Base-by-base conservation (phyloP, 1,140 invertebrate species). In the Drosophila parabipectinata region DNA sequence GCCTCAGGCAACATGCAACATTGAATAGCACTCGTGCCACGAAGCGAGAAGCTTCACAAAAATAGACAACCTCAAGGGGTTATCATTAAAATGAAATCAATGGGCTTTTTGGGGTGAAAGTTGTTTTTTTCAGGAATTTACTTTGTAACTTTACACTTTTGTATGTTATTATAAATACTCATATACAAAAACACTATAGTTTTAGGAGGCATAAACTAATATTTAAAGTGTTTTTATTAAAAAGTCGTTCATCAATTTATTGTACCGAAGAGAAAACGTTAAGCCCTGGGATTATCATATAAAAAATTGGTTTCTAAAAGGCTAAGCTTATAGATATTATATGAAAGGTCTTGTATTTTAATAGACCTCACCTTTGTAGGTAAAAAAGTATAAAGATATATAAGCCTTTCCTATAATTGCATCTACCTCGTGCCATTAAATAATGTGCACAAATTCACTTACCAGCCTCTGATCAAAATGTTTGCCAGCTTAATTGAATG, bases 401-500 rank as follows among this genome's bases (percentile, higher is more conserved):
- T 1, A 18, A 44, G 18, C 14, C n/a, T 15, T 44, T 44, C 14
- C n/a, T 18, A 44, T 44, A 15, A 32, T 37, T 37, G 12, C 34
- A 37, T 37, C 10, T 10, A 8, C 10, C 10, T 37, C 14, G 0
- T 2, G 12, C 12, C 37, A 30, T 30, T 37, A 55, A 44, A 55
- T n/a, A 34, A 28, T 45, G 21, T 30, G 10, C 47, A 10, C 18
- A 24, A 32, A 24, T 54, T 30, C 39, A 21, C 30, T 21, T 32
- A 1, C 8, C 26, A 48, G 47, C 26, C 64, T 50, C 44, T 82
- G 78, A 77, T 81, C 55, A 81, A 77, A 66, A 60, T 74, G 68
- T 78, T 58, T 82, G 69, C 59, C 60, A 74, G 48, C 48, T 34
- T 60, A 83, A 79, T 79, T 59, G 64, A 83, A 63, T 75, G 75